Evolutionary conservation across 2,888 invertebrate genomes (phyloP).

Genomic region (Julus scanicus): DNA sequence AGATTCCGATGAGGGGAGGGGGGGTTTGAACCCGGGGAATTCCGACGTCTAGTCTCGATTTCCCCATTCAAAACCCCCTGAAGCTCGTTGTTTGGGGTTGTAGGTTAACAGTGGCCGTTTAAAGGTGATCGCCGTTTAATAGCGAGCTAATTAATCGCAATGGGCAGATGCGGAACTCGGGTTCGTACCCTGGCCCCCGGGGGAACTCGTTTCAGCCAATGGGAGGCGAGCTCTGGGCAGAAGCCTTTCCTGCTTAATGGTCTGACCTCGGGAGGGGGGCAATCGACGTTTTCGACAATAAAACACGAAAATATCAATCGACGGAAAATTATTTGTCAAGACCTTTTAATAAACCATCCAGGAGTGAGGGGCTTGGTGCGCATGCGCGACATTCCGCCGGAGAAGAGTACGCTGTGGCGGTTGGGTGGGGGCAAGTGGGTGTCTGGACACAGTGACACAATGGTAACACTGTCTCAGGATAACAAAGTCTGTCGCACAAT

Average conservation of each 20-base stretch:
- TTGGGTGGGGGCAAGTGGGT: constrained; percentile 9
- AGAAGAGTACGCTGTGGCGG: not conserved
- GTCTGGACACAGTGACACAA: constrained; percentile 18
- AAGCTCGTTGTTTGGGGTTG: not conserved
- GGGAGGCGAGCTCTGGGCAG: not conserved
- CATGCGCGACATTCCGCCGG: constrained; percentile 15
- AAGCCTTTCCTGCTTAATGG: constrained; percentile 5
- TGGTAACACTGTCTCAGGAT: constrained; percentile 40
- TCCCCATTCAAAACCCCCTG: not conserved
- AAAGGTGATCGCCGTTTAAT: constrained; percentile 19
- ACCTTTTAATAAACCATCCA: not conserved
- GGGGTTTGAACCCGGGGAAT: not conserved
- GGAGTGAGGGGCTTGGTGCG: not conserved
- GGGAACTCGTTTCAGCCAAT: not conserved
- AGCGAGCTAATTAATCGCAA: constrained; percentile 28
- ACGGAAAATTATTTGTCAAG: not conserved
- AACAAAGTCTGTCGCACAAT: constrained; percentile 31
- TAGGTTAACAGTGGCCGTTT: constrained; percentile 12
- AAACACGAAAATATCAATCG: not conserved
- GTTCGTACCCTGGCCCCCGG: not conserved
- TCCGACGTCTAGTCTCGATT: constrained; percentile 37
- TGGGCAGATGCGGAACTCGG: not conserved
- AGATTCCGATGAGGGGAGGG: not conserved
- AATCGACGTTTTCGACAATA: constrained; percentile 29
- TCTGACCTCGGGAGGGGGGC: not conserved